A percentile compares a stretch with the other conserved stretches of the same genome.
Evolutionary conservation across 2,888 invertebrate genomes (phyloP).

Genomic region (Pheosia tremula): DNA sequence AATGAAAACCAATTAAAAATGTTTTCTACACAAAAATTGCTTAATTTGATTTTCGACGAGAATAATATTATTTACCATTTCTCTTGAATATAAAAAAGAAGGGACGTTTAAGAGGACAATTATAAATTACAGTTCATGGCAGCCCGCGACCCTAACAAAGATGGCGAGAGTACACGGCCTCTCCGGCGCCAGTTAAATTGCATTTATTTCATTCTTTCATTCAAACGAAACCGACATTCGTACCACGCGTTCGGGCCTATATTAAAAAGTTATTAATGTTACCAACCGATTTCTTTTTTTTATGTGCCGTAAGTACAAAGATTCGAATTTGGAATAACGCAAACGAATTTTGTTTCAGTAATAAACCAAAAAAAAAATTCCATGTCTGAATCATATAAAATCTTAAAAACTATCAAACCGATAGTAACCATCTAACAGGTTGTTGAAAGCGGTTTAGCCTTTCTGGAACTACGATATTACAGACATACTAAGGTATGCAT

Average conservation of each 20-base stretch:
- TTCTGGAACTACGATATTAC: too few relatives aligned
- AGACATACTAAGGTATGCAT: too few relatives aligned
- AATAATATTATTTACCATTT: neutral
- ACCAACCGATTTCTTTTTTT: too few relatives aligned
- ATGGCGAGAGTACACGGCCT: neutral
- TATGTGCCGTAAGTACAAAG: too few relatives aligned
- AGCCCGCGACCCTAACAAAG: neutral
- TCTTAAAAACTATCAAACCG: too few relatives aligned
- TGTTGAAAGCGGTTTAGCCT: too few relatives aligned
- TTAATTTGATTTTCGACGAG: neutral
- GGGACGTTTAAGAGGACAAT: neutral
- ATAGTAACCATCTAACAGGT: too few relatives aligned
- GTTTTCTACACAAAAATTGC: neutral
- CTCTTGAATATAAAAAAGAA: neutral
- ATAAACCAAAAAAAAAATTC: too few relatives aligned
- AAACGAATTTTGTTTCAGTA: too few relatives aligned
- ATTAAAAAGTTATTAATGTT: neutral
- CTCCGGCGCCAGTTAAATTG: neutral
- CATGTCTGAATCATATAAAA: too few relatives aligned
- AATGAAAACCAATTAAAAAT: neutral
- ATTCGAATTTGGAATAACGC: too few relatives aligned
- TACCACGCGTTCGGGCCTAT: neutral
- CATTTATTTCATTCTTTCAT: neutral
- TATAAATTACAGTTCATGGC: neutral
- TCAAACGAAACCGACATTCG: slow-evolving; percentile 6